Evolutionary conservation across 2,113 vertebrate genomes (phyloP).

Genomic region (Gobiocypris rarus): DNA sequence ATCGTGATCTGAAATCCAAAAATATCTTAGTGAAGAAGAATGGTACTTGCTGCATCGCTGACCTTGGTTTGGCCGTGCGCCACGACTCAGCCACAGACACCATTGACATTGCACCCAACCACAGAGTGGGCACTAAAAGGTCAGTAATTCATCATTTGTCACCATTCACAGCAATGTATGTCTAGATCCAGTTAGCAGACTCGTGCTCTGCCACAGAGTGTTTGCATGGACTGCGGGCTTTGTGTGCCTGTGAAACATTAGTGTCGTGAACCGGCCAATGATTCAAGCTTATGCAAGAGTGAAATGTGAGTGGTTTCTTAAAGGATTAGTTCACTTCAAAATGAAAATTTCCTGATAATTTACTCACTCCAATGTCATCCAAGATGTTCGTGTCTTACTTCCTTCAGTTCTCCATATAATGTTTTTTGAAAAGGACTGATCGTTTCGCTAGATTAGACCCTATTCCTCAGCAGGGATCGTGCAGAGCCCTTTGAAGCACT

Average conservation of each 20-base stretch:
- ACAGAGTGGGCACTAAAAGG: constrained; percentile 90
- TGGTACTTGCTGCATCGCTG: constrained; percentile 86
- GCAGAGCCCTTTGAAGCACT: no score
- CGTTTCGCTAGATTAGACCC: no score
- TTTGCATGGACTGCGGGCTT: neutral
- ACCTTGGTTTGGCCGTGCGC: constrained; percentile 84
- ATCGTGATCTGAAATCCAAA: constrained; percentile 89
- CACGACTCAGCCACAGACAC: constrained; percentile 88
- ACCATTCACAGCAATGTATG: neutral
- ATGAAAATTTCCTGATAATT: no score
- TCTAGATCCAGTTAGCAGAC: neutral
- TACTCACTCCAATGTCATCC: no score
- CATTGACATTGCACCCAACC: constrained; percentile 88
- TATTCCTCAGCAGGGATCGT: no score
- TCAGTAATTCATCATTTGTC: constrained; percentile 55
- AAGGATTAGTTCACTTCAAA: no score
- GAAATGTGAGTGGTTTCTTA: neutral
- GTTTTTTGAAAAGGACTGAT: no score
- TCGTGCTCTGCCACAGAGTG: neutral
- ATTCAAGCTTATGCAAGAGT: constrained; percentile 2
- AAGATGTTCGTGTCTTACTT: no score
- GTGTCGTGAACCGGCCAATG: neutral
- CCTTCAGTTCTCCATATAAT: no score
- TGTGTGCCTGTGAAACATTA: neutral
- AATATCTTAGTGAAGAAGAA: constrained; percentile 90